These are phyloP conservation scores for Oryzias dopingdopingensis DNA, from an alignment of 2,797 vertebrate species.

Conservation along the genomic window DNA sequence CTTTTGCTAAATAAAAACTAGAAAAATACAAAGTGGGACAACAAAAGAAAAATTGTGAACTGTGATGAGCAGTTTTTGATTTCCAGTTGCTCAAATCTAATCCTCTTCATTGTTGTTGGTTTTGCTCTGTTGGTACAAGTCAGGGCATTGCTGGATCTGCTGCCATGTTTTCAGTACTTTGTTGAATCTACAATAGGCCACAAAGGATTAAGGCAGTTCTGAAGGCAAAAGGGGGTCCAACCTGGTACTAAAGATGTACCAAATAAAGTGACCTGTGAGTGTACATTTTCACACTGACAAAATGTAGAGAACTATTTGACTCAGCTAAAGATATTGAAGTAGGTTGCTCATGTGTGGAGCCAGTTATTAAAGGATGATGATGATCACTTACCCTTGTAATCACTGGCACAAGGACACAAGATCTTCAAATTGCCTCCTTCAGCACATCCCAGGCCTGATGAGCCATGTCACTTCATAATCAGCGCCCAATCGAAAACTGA, in stretches of 20 bases:
- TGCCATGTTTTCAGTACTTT: background rate
- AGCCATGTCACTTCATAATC: conserved; percentile 15
- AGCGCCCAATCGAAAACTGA: conserved; percentile 6
- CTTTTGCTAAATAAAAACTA: conserved; percentile 10
- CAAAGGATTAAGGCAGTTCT: too few species aligned
- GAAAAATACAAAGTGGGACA: conserved; percentile 9
- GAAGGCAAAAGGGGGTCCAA: too few species aligned
- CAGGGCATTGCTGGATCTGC: background rate
- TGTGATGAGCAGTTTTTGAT: background rate
- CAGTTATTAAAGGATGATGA: conserved; percentile 13
- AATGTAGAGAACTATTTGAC: conserved; percentile 8
- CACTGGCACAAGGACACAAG: background rate
- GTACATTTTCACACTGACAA: too few species aligned
- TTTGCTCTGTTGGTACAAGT: conserved; percentile 7
- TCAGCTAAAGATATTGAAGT: conserved; percentile 30
- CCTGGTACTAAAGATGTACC: too few species aligned
- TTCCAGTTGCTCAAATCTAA: conserved; percentile 6
- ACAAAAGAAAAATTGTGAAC: conserved; percentile 8
- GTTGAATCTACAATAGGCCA: too few species aligned
- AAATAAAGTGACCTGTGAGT: too few species aligned
- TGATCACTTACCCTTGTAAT: conserved; percentile 10
- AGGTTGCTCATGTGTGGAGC: conserved; percentile 24
- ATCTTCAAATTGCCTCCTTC: conserved; percentile 3
- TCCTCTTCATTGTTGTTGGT: background rate
- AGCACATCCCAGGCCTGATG: conserved; percentile 2